Conservation (phyloP, 2,113 vertebrate species). For the Porphyrio hochstetteri region DNA sequence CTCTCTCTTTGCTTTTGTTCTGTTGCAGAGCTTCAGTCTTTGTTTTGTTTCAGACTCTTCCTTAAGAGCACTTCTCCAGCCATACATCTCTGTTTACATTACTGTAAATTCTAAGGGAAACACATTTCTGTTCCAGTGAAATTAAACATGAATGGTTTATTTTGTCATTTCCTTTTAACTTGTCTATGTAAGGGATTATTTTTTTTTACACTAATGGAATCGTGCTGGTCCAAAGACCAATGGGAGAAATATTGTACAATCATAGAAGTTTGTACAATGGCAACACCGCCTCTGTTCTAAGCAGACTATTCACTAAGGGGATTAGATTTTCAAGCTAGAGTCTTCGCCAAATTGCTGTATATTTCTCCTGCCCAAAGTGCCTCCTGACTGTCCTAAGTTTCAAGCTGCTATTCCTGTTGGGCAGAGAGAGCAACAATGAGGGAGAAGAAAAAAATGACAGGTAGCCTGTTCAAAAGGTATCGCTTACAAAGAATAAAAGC, state of each 20-base stretch:
- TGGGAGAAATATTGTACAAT: background rate
- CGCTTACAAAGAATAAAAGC: background rate
- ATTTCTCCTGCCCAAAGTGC: conserved; percentile 5
- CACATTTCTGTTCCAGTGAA: background rate
- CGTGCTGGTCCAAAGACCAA: background rate
- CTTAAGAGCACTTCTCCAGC: background rate
- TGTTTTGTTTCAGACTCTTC: background rate
- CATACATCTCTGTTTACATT: background rate
- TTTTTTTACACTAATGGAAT: background rate
- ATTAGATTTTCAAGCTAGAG: background rate
- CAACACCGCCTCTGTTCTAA: background rate
- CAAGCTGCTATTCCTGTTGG: background rate
- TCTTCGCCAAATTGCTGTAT: background rate
- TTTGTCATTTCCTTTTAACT: background rate
- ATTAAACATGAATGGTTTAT: background rate
- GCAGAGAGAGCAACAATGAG: background rate
- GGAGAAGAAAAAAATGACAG: background rate
- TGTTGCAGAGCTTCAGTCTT: background rate
- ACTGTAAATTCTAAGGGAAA: conserved; percentile 24
- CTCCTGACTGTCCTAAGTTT: background rate
- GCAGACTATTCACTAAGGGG: background rate
- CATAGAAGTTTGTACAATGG: background rate
- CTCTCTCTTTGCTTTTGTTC: background rate
- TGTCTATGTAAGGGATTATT: conserved; percentile 12
- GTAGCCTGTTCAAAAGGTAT: background rate